Evolutionary conservation across 2,797 vertebrate species (phyloP).

Genomic region (Liparis tanakae): DNA sequence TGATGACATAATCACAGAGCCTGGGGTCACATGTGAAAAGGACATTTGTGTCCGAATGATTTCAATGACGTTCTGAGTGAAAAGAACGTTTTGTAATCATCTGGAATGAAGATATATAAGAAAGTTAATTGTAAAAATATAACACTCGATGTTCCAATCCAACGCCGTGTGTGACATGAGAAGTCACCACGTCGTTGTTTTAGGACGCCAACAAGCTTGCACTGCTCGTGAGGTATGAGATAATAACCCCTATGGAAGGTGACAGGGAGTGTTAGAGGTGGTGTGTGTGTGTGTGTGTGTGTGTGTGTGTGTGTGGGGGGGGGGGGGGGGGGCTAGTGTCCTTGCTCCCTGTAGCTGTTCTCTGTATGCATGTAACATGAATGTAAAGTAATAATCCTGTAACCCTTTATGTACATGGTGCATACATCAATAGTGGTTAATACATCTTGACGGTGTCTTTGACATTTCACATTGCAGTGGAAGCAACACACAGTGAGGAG

Average conservation of each 20-base stretch:
- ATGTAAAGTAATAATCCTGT: too few species aligned
- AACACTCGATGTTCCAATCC: neutral
- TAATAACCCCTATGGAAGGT: too few species aligned
- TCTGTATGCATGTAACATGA: too few species aligned
- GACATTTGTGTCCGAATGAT: neutral
- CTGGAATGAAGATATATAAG: neutral
- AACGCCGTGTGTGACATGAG: neutral
- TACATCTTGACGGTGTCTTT: neutral
- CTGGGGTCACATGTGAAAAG: neutral
- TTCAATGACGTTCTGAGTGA: neutral
- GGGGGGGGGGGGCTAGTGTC: too few species aligned
- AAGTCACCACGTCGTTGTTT: too few species aligned
- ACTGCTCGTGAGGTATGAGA: too few species aligned
- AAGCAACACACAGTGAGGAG: too few species aligned
- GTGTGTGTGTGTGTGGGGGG: too few species aligned
- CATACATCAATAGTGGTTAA: neutral
- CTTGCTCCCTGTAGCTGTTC: too few species aligned
- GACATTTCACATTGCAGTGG: neutral
- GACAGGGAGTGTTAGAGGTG: too few species aligned
- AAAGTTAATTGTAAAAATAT: neutral
- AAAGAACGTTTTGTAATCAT: neutral
- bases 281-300: too few species aligned
- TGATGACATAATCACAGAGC: neutral
- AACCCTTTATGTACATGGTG: neutral
- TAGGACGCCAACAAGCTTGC: too few species aligned